Base-by-base conservation (phyloP, 2,888 invertebrate genomes). In the Leptinotarsa juncta region DNA sequence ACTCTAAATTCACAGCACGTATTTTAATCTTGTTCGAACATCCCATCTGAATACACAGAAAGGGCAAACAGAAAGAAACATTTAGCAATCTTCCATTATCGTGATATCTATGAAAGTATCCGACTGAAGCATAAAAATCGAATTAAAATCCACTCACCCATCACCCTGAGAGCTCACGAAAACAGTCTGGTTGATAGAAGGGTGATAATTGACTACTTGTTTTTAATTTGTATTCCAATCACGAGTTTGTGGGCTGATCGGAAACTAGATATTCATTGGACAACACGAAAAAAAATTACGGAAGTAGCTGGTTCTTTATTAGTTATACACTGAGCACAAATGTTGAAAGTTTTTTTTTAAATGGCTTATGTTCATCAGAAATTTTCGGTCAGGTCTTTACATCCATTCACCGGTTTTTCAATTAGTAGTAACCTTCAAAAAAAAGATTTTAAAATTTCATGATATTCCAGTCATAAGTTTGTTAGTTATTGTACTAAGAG, bases 151-250 rank as follows among this genome's bases (percentile, higher is more conserved):
- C 57, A 57, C 57, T 57, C 23, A 23, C 57, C 57, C 57, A 16
- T 23, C 57, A 57, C 23, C 57, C 57, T 23, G 15, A 20, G 20
- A 20, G 4, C 57, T 20, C 23, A 57, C 57, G 57, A 57, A 57
- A 57, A 57, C 57, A 57, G 15, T 26, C 57, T 57, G 57, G 57
- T 20, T 57, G 26, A 57, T 57, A 23, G 57, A 57, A 23, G 20
- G 20, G 57, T 23, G 57, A 23, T 57, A 26, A 57, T 57, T 23
- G 57, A 57, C 26, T 57, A 57, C 26, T 57, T 57, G 26, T 57
- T 57, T 23, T 23, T 57, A 20, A 57, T 57, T 57, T 12, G 20
- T 57, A 23, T 23, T 57, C 57, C 1, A 23, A 23, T 26, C 57
- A 57, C 23, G 23, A 23, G 14, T 23, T 23, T 23, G 15, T 23